A percentile compares a stretch with the other conserved stretches of the same genome.
phyloP scores from a whole-genome alignment of 1,140 invertebrate genomes.

The Heterodera schachtii region DNA sequence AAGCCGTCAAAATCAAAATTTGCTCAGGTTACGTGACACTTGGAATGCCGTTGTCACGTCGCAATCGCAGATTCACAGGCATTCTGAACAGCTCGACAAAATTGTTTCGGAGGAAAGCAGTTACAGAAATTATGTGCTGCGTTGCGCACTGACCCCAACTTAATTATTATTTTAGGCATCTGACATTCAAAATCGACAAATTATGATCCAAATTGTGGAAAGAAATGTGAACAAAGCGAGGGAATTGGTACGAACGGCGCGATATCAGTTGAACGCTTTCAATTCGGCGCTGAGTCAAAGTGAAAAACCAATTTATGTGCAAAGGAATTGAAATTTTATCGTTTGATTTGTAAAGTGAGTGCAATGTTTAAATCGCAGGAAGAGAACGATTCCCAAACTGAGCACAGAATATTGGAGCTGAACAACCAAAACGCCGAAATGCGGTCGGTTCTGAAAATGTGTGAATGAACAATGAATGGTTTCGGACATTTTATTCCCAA shows the following conservation, averaged over 20 bases:
- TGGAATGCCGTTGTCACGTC: not conserved
- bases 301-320: not conserved
- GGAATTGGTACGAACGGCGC: conserved; percentile 18
- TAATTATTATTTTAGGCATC: conserved; percentile 23
- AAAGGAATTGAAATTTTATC: conserved; percentile 29
- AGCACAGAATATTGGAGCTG: conserved; percentile 7
- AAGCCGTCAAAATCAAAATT: not conserved
- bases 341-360: conserved; percentile 11
- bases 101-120: conserved; percentile 24
- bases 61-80: not conserved
- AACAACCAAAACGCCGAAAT: not conserved
- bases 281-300: conserved; percentile 14
- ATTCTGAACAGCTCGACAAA: conserved; percentile 24
- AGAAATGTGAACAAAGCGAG: conserved; percentile 12
- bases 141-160: not conserved
- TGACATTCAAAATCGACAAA: conserved; percentile 34
- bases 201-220: conserved; percentile 20
- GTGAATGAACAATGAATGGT: no score
- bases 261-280: conserved; percentile 1
- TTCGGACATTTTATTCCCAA: no score
- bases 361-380: conserved; percentile 19
- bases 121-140: conserved; percentile 38
- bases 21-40: not conserved
- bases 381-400: conserved; percentile 12
- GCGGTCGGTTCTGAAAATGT: no score